Conservation (phyloP, 2,888 invertebrate genomes). For the Plagodis pulveraria region DNA sequence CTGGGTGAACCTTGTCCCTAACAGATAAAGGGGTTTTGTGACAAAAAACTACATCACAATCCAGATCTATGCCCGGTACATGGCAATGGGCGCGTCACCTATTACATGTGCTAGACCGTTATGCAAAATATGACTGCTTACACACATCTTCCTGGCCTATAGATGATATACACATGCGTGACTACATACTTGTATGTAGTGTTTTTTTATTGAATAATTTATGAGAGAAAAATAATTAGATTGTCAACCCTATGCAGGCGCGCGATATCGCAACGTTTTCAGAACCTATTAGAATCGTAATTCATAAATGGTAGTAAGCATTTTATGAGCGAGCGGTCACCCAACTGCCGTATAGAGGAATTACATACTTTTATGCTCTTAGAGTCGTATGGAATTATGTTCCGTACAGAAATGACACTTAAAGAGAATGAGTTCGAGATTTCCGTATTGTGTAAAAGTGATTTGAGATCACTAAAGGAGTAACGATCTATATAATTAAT, state of each 20-base stretch:
- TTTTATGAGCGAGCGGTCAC: constrained; percentile 48
- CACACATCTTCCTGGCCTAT: no score
- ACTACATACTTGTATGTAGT: no score
- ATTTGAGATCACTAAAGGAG: background rate
- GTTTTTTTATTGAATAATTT: no score
- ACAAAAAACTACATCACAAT: no score
- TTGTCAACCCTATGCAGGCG: constrained; percentile 17
- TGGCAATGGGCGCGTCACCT: no score
- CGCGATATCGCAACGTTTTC: constrained; percentile 41
- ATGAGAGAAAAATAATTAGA: no score
- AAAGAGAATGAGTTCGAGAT: constrained; percentile 2
- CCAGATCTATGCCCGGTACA: no score
- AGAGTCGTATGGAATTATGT: constrained; percentile 9
- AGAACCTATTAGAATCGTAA: constrained; percentile 50
- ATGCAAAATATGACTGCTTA: no score
- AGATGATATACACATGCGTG: no score
- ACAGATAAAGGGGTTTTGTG: no score
- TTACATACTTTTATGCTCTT: constrained; percentile 20
- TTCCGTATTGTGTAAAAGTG: constrained; percentile 1
- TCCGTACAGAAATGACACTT: constrained; percentile 4
- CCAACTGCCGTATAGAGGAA: constrained; percentile 22
- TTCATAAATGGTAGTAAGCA: constrained; percentile 57
- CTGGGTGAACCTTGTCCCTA: no score
- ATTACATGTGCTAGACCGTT: no score
- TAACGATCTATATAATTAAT: background rate